Evolutionary conservation across 2,888 invertebrate genomes (phyloP), one percentile per base, ranked within the genome.

Genomic region (Camponotus fellah): DNA sequence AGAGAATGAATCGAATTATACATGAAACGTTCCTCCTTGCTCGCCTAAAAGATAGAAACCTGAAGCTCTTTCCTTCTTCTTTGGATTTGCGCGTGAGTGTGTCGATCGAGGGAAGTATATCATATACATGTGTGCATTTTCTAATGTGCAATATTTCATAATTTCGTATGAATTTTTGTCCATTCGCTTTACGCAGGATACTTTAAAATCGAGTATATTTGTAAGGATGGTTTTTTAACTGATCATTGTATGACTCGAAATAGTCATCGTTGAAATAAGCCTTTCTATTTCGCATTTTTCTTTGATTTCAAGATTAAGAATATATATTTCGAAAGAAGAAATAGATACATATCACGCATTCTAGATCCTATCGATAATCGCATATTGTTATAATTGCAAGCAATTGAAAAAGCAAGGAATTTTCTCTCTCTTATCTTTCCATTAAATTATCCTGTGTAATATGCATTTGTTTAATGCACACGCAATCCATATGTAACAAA

Each of bases 21-120:
- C 74, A 58, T 49, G 10, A 85, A 84, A 85, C 86, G 90, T 91
- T 91, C 87, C 89, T 89, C 81, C 82, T 82, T 79, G 72, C 82
- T 88, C 88, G 91, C 88, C 91, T 89, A 88, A 26, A 26, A 26
- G 26, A 89, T 85, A 87, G 64, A 53, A 53, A 83, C 64, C 74
- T 84, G 74, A 82, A 72, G 82, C 32, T 26, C 26, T 58, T 82
- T 65, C 64, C 34, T 87, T 77, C 80, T n/a, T 8, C n/a, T 53
- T 83, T 72, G 53, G 69, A 83, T 77, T 68, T 75, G 58, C 62
- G 17, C 46, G 53, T 53, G 34, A 37, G 68, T n/a, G 49, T 79
- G 69, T 56, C 32, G 77, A 71, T 77, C 77, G 14, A 43, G 14
- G n/a, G 77, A 79, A 69, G 21, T n/a, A 21, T 46, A 46, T 14